Evolutionary conservation across 2,797 vertebrate genomes (phyloP), one percentile per base, ranked within the genome.

Genomic region (Xyrichtys novacula): DNA sequence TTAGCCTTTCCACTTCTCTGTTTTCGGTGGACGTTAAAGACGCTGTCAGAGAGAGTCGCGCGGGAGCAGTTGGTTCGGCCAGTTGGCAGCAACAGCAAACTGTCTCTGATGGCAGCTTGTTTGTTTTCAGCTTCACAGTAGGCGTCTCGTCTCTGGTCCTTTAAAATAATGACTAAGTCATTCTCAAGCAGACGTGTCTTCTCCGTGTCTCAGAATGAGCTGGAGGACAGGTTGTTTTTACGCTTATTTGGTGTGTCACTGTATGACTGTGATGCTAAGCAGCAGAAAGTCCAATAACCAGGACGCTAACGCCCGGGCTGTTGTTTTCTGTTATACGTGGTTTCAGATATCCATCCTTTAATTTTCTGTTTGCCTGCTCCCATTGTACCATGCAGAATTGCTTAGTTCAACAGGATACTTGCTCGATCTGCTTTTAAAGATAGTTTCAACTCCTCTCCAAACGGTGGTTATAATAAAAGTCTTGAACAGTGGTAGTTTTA

Each of bases 351-450:
- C 16, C 32, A 29, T 31, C 20, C 14, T 54, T 12, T 19, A 14
- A 68, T 3, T 20, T 11, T 44, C 59, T 12, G 17, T 64, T 46
- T 10, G 42, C 19, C 66, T 8, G 15, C 19, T 65, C n/a, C 38
- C 20, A 28, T n/a, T 56, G 64, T 48, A 34, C 47, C 48, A 42
- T 19, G 15, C 12, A 5, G 19, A 60, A 55, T 62, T 40, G 49
- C 46, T n/a, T 64, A 64, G 64, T 78, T 79, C 75, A 79, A 62
- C 74, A 61, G 83, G 71, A 66, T 63, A 9, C 8, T 5, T 26
- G 11, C 17, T 60, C 15, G 16, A 52, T 63, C 17, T 6, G 11
- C 16, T 20, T 10, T 19, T 20, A 22, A 38, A 32, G 1, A 19
- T 32, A 36, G 23, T 34, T 8, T 28, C 7, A 7, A 16, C 34